Evolutionary conservation across 2,888 invertebrate genomes (phyloP).

Genomic region (Tenthredo mesomela): DNA sequence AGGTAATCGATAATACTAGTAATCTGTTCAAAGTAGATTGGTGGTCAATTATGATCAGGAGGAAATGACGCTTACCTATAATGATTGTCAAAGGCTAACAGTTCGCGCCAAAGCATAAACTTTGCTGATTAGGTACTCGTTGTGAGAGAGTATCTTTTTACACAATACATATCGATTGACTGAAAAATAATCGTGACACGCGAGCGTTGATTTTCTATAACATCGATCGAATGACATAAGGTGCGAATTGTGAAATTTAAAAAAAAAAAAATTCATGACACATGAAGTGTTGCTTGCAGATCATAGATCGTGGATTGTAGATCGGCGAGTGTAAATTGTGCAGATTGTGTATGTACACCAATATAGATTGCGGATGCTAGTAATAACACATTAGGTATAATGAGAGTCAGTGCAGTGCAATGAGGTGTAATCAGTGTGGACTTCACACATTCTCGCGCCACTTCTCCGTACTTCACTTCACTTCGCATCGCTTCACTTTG

Average conservation of each 20-base stretch:
- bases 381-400: conserved; percentile 49
- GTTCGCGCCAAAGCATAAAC: not conserved
- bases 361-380: conserved; percentile 43
- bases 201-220: not conserved
- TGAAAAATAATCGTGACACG: not conserved
- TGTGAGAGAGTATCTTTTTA: not conserved
- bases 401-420: conserved; percentile 42
- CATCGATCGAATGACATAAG: not conserved
- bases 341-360: conserved; percentile 41
- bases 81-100: conserved; percentile 72
- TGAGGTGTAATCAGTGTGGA: conserved; percentile 48
- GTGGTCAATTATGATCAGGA: conserved; percentile 63
- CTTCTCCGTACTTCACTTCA: conserved; percentile 8
- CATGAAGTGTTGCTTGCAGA: not conserved
- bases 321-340: conserved; percentile 25
- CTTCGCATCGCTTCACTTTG: conserved; percentile 39
- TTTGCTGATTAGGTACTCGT: not conserved
- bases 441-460: conserved; percentile 44
- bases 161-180: not conserved
- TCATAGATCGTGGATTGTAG: conserved; percentile 22
- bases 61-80: conserved; percentile 76
- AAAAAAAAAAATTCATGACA: not conserved
- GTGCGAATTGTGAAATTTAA: not conserved
- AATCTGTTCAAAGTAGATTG: conserved; percentile 73
- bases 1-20: conserved; percentile 77